Evolutionary conservation across 2,113 vertebrate genomes (phyloP), one percentile per base, ranked within the genome.

Genomic region (Pelmatolapia mariae): DNA sequence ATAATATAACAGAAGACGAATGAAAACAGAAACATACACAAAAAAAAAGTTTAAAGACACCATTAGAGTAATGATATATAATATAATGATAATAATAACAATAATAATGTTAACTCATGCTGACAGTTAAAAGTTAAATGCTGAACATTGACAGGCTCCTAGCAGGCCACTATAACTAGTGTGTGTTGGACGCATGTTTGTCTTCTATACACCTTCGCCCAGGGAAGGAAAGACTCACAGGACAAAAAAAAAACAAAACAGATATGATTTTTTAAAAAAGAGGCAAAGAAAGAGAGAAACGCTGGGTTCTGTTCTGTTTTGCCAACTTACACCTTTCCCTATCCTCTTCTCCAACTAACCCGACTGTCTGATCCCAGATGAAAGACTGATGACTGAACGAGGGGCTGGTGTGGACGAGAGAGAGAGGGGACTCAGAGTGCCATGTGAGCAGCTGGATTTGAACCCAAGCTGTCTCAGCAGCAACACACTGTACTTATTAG

Each of bases 161-260:
- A 92, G 92, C 87, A 83, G 92, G 95, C 95, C 95, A 90, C 93
- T 94, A 94, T 96, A 95, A 95, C 93, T 95, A 94, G 94, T 95
- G 95, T 95, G 95, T 96, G 95, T 96, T 93, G 95, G 95, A 95
- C 93, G 96, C 96, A 97, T 97, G 96, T 96, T 96, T 96, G 95
- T 96, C 93, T 96, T 95, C 94, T 96, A 86, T 95, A 95, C 95
- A 94, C 90, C 95, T 92, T 94, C 94, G 95, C 86, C 92, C 86
- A 83, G 86, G 92, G 91, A 96, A 19, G 82, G 89, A 95, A 84
- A 90, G 89, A 94, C 89, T 92, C 5, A n/a, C 31, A 66, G 83
- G 80, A 86, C 7, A 66, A 66, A 38, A 83, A 89, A 85, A 47
- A 85, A 83, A 85, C 24, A 82, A 79, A 82, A 78, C 86, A 84